Evolutionary conservation across 2,113 vertebrate genomes (phyloP).

Genomic region (Paramormyrops kingsleyae): DNA sequence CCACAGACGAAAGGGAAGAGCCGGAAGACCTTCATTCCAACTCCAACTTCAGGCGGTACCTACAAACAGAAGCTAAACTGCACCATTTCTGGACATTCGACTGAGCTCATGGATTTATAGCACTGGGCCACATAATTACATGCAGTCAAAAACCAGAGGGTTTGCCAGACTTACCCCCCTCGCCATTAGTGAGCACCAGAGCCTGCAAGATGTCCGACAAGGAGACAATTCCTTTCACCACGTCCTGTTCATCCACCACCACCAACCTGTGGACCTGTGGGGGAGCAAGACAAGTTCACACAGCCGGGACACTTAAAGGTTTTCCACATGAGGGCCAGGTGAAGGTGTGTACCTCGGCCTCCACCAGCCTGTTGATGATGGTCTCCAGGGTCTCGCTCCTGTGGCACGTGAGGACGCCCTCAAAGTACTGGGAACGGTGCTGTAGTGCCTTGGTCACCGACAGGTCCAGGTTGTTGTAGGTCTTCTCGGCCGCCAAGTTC

Average conservation of each 20-base stretch:
- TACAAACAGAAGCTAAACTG: slow-evolving; percentile 24
- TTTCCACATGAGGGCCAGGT: neutral
- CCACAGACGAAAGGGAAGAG: neutral
- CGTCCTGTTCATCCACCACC: slow-evolving; percentile 85
- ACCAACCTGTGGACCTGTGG: slow-evolving; percentile 88
- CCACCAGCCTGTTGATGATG: slow-evolving; percentile 90
- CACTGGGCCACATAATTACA: neutral
- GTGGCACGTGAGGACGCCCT: slow-evolving; percentile 91
- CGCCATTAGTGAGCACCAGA: slow-evolving; percentile 74
- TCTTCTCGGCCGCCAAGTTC: slow-evolving; percentile 97
- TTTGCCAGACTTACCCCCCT: slow-evolving; percentile 28
- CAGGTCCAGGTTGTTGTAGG: slow-evolving; percentile 93
- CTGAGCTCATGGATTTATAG: neutral
- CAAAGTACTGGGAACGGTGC: slow-evolving; percentile 94
- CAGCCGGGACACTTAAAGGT: neutral
- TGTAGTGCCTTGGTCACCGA: slow-evolving; percentile 91
- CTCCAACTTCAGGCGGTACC: slow-evolving; percentile 40
- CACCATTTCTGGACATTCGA: neutral
- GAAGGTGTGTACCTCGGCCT: slow-evolving; percentile 77
- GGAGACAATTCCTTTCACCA: slow-evolving; percentile 91
- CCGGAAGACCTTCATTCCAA: neutral
- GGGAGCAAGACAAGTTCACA: neutral
- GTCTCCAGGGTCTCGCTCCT: slow-evolving; percentile 82
- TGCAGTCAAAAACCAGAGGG: neutral
- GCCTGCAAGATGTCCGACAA: slow-evolving; percentile 94